Percentiles rank a stretch among this genome's conserved stretches.
phyloP scores from a whole-genome alignment of 2,113 vertebrate genomes.

The Triplophysa siluroides region DNA sequence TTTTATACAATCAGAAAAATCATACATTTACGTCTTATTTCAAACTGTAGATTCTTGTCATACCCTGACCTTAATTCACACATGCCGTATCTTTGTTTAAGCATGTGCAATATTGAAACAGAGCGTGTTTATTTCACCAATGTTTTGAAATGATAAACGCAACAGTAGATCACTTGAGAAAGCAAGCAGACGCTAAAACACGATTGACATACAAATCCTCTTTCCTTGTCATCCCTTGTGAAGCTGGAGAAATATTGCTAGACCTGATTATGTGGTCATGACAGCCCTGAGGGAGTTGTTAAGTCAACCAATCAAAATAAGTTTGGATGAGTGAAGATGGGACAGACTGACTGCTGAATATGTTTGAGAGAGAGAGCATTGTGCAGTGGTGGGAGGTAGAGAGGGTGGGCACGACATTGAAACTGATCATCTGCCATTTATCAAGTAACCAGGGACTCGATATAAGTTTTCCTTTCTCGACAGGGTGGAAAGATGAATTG shows the following conservation, averaged over 20 bases:
- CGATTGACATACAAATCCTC: constrained; percentile 24
- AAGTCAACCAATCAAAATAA: constrained; percentile 58
- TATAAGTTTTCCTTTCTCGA: constrained; percentile 60
- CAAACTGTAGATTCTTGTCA: too few relatives aligned
- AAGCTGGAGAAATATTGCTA: constrained; percentile 57
- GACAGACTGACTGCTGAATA: constrained; percentile 41
- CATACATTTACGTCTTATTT: too few relatives aligned
- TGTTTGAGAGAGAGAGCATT: constrained; percentile 31
- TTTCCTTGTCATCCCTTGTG: constrained; percentile 44
- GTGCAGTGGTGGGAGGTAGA: constrained; percentile 21
- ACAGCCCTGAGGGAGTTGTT: constrained; percentile 59
- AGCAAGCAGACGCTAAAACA: constrained; percentile 29
- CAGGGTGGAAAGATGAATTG: constrained; percentile 60
- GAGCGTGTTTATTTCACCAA: background rate
- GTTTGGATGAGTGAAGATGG: constrained; percentile 38
- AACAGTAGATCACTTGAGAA: constrained; percentile 15
- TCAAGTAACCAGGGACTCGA: constrained; percentile 59
- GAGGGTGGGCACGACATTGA: constrained; percentile 54
- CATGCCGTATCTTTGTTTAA: background rate
- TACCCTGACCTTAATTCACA: too few relatives aligned
- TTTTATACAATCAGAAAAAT: too few relatives aligned
- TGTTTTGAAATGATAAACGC: background rate
- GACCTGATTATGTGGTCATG: constrained; percentile 60
- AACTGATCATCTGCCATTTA: constrained; percentile 65
- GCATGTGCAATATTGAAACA: background rate